A percentile compares a stretch with the other conserved stretches of the same genome.
Conservation (phyloP, 2,888 invertebrate species). For the Penaeus monodon region DNA sequence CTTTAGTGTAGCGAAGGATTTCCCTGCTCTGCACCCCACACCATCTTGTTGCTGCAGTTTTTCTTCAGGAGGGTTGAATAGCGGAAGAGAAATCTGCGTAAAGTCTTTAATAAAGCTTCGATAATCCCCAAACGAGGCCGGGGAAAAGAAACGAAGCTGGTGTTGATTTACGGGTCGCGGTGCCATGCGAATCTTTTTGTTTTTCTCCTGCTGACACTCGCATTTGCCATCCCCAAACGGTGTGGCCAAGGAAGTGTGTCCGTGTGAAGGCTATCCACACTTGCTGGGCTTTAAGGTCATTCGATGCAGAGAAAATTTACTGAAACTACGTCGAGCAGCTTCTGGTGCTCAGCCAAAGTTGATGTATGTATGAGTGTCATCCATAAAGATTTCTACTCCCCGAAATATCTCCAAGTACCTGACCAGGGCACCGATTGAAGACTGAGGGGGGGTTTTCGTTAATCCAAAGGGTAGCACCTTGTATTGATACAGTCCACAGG, state of each 20-base stretch:
- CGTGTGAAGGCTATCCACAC: no score
- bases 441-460: neutral
- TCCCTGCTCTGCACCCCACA: conserved; percentile 1
- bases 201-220: no score
- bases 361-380: conserved; percentile 1
- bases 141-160: no score
- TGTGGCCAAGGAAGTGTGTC: no score
- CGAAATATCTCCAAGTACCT: neutral
- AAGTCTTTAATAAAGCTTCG: no score
- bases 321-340: no score
- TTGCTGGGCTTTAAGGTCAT: no score
- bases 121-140: no score
- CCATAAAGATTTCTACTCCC: conserved; percentile 15
- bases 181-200: no score
- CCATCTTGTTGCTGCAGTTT: neutral
- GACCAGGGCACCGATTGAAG: neutral
- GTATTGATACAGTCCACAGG: conserved; percentile 7
- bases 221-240: no score
- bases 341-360: conserved; percentile 1
- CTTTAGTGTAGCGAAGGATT: neutral
- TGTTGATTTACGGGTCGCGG: no score
- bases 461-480: conserved; percentile 22
- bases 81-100: neutral
- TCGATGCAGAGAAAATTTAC: no score
- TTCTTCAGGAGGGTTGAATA: conserved; percentile 8